Base-by-base conservation (phyloP, 1,140 invertebrate species). In the Onthophagus taurus region DNA sequence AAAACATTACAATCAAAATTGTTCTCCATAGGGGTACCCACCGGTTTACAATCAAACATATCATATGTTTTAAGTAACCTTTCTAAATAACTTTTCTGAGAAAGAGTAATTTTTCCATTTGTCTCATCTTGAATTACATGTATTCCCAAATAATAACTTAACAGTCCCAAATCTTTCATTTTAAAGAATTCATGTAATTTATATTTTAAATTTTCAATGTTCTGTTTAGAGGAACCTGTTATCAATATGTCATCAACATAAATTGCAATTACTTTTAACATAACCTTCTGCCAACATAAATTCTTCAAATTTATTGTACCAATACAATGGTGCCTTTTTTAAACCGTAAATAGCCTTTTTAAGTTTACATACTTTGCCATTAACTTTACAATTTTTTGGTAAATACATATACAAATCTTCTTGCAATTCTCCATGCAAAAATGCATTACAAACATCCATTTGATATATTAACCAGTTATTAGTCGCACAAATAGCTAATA, bases 271-370 rank as follows among this genome's bases (percentile, higher is more conserved):
- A 4, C 33, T 35, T 35, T 35, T 35, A n/a, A 5, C n/a, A 18
- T 35, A 35, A 35, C 33, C 33, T 17, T 35, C 6, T 5, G 4
- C 33, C 17, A 29, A 33, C 19, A 14, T 33, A 9, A 45, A 35
- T 16, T 49, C 21, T 44, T 61, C 42, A n/a, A 62, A 44, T 47
- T 54, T 56, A 11, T 34, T 26, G 42, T 58, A 59, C 59, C 55
- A 63, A 16, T 42, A 31, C 34, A 44, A 42, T 8, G 57, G 46
- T 6, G 60, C 54, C 37, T 65, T 61, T 42, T 68, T 65, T 5
- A 66, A 41, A 2, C 63, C 64, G 53, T 68, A 66, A 17, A 66
- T 42, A 11, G 62, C 33, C 44, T 50, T 50, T 13, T 50, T 47
- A 14, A 50, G 21, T 23, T 53, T 49, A 21, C 45, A 53, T 11